Evolutionary conservation across 2,888 invertebrate genomes (phyloP).

Genomic region (Romanomermis culicivorax): DNA sequence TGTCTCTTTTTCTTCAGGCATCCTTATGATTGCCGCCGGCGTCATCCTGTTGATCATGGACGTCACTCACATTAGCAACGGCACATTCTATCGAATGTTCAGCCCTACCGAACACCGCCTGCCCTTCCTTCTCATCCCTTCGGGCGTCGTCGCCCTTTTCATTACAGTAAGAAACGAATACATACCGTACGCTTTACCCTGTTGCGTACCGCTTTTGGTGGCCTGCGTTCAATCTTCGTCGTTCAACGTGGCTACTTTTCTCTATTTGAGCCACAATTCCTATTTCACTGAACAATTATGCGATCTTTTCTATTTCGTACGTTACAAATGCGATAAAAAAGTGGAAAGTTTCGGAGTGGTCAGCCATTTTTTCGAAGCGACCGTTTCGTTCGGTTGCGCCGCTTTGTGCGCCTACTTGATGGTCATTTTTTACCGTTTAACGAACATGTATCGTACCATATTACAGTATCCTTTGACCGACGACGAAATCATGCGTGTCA

Average conservation of each 20-base stretch:
- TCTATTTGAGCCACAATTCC: slow-evolving; percentile 5
- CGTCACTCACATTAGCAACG: slow-evolving; percentile 3
- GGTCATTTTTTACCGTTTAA: background rate
- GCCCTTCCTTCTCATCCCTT: slow-evolving; percentile 5
- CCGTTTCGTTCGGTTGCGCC: background rate
- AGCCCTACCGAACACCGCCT: slow-evolving; percentile 8
- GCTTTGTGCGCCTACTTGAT: background rate
- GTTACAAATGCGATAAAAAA: background rate
- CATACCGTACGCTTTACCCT: background rate
- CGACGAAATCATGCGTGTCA: background rate
- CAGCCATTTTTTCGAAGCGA: slow-evolving; percentile 8
- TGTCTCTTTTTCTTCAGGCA: background rate
- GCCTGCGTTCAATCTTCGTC: background rate
- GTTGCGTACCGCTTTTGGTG: background rate
- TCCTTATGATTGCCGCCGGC: background rate
- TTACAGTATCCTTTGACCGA: background rate
- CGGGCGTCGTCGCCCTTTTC: background rate
- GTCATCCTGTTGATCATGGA: background rate
- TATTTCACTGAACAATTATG: slow-evolving; percentile 10
- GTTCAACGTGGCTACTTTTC: slow-evolving; percentile 7
- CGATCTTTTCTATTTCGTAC: slow-evolving; percentile 6
- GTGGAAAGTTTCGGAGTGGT: background rate
- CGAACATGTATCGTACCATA: background rate
- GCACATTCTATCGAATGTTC: slow-evolving; percentile 9
- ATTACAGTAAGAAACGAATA: background rate